Base-by-base conservation (phyloP, 2,797 vertebrate genomes). In the Acanthurus leucopareius region DNA sequence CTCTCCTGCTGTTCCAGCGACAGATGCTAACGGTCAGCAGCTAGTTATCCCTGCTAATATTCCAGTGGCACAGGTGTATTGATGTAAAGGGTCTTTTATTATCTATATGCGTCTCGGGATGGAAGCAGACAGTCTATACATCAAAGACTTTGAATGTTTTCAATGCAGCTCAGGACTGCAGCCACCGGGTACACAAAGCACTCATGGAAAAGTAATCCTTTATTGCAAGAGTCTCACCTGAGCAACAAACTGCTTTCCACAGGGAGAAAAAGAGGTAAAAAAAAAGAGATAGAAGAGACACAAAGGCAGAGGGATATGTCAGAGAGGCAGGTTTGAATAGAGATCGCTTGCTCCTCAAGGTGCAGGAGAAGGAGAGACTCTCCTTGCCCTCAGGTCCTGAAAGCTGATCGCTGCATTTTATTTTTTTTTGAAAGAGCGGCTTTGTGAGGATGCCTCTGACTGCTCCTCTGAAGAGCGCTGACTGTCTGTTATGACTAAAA, bases 401-500 rank as follows among this genome's bases (percentile, higher is more conserved):
- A 94, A 94, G 83, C 45, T 2, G 92, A 94, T 93, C 86, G 73
- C 81, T 82, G 57, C 1, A 6, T 60, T 82, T 32, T 28, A 2
- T 28, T 32, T 32, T 32, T 32, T 78, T 84, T 82, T 91, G 75
- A 92, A 92, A 93, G 91, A 79, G 77, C 35, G 17, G 62, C 91
- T 91, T 92, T 93, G 91, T 93, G 79, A 82, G 58, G 87, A 88
- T 53, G 60, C 77, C 80, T 84, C 75, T 53, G 64, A 88, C 80
- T 86, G 76, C 85, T 87, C 82, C 44, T 79, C 77, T 89, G 87
- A 93, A 91, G 89, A 91, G 86, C 44, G 16, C 87, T 91, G 80
- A 35, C 80, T 88, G 84, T 91, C 89, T 94, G 91, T 93, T 93
- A 84, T 92, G 91, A 92, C 93, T 84, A 69, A 86, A 85, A 88